Conservation (phyloP, 1,140 invertebrate species). For the Thaumatotibia leucotreta region DNA sequence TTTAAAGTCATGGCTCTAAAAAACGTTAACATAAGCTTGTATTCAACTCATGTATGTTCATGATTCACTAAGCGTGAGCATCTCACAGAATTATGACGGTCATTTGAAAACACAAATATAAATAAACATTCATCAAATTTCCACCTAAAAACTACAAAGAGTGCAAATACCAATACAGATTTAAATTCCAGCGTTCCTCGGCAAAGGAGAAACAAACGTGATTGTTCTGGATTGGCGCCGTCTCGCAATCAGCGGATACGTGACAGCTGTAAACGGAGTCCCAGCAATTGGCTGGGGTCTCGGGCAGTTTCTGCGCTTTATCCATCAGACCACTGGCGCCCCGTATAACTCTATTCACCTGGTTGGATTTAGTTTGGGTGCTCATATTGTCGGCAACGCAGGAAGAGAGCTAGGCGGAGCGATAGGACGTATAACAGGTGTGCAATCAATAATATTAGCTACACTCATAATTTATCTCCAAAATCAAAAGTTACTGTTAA, state of each 20-base stretch:
- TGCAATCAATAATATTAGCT: too few relatives aligned
- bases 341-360: slow-evolving; percentile 82
- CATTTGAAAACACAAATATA: too few relatives aligned
- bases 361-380: slow-evolving; percentile 92
- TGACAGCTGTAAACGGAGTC: slow-evolving; percentile 32
- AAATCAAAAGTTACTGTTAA: too few relatives aligned
- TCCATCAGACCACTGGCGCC: slow-evolving; percentile 43
- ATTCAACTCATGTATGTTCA: too few relatives aligned
- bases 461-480: too few relatives aligned
- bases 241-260: slow-evolving; percentile 33
- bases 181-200: slow-evolving; percentile 32
- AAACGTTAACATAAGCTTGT: too few relatives aligned
- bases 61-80: too few relatives aligned
- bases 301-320: slow-evolving; percentile 68
- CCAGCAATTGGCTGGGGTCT: slow-evolving; percentile 51
- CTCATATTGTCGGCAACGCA: slow-evolving; percentile 92
- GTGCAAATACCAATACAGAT: too few relatives aligned
- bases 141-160: too few relatives aligned
- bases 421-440: slow-evolving; percentile 43
- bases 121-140: too few relatives aligned
- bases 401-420: slow-evolving; percentile 42
- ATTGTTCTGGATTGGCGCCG: slow-evolving; percentile 44
- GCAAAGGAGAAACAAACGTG: slow-evolving; percentile 35
- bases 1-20: too few relatives aligned
- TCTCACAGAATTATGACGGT: too few relatives aligned